A percentile compares a stretch with the other conserved stretches of the same genome.
These are phyloP conservation scores for Cossypha niveicapilla DNA, from an alignment of 2,797 vertebrate genomes.

Conservation along the genomic window DNA sequence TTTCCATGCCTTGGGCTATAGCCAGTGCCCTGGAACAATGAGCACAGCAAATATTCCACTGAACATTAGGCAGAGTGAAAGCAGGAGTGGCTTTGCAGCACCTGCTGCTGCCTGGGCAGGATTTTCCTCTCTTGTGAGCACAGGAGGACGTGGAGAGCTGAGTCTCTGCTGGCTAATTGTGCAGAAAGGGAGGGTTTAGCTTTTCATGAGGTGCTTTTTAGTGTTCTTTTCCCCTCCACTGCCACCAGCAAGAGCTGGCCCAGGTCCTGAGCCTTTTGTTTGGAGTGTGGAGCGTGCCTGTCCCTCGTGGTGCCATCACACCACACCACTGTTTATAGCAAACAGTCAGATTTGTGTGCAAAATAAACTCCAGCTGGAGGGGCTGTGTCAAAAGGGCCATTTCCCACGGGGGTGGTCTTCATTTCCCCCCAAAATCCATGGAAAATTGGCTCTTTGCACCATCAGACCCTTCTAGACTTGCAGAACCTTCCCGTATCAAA, in stretches of 20 bases:
- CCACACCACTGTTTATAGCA: neutral
- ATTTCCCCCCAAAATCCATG: neutral
- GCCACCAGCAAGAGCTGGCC: neutral
- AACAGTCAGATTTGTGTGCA: fast-evolving
- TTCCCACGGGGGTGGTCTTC: neutral
- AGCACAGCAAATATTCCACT: neutral
- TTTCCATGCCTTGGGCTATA: neutral
- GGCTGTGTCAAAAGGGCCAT: neutral
- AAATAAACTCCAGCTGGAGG: neutral
- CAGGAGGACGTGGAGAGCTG: neutral
- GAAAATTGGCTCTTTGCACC: neutral
- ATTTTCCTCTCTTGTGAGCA: fast-evolving
- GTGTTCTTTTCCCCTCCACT: neutral
- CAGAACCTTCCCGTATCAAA: neutral
- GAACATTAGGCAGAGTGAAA: neutral
- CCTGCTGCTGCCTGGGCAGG: neutral
- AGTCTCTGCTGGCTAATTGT: neutral
- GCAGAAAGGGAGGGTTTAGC: neutral
- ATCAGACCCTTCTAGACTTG: neutral
- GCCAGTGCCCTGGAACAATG: neutral
- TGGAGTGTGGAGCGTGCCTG: neutral
- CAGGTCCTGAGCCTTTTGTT: neutral
- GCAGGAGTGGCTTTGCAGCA: neutral
- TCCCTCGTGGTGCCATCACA: fast-evolving
- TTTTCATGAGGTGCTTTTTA: fast-evolving